These are phyloP conservation scores for Melinopterus prodromus DNA, from an alignment of 2,888 invertebrate genomes.

Conservation along the genomic window DNA sequence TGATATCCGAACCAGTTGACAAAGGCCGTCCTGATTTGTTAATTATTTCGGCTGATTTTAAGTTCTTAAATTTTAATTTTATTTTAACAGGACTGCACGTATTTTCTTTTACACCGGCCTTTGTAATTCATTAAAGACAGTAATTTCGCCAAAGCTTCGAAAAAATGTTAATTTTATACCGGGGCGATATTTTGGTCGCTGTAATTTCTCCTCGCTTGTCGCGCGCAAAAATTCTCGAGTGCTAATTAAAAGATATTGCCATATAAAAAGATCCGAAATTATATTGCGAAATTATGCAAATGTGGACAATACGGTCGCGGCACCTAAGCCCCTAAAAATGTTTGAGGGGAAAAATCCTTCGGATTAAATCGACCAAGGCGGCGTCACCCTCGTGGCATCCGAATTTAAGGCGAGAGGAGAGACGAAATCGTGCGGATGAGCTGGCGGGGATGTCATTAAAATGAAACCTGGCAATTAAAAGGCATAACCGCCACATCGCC, in stretches of 20 bases:
- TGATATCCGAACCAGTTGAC: too few relatives aligned
- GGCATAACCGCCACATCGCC: not conserved
- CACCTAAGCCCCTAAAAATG: not conserved
- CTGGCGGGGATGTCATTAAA: not conserved
- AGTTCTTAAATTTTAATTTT: too few relatives aligned
- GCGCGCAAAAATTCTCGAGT: not conserved
- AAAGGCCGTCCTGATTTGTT: too few relatives aligned
- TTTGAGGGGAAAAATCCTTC: not conserved
- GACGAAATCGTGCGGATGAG: not conserved
- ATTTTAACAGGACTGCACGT: too few relatives aligned
- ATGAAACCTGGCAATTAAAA: conserved; percentile 4
- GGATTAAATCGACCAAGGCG: not conserved
- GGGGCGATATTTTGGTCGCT: too few relatives aligned
- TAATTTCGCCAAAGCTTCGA: too few relatives aligned
- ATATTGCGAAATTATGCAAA: not conserved
- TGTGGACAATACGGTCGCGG: not conserved
- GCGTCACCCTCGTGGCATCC: not conserved
- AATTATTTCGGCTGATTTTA: too few relatives aligned
- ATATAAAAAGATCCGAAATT: not conserved
- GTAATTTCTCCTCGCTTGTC: not conserved
- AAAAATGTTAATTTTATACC: too few relatives aligned
- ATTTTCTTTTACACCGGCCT: too few relatives aligned
- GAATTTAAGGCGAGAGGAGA: not conserved
- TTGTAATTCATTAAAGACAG: too few relatives aligned
- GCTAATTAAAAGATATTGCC: not conserved